Conservation (phyloP, 1,140 invertebrate genomes). For the Papilio polyxenes region DNA sequence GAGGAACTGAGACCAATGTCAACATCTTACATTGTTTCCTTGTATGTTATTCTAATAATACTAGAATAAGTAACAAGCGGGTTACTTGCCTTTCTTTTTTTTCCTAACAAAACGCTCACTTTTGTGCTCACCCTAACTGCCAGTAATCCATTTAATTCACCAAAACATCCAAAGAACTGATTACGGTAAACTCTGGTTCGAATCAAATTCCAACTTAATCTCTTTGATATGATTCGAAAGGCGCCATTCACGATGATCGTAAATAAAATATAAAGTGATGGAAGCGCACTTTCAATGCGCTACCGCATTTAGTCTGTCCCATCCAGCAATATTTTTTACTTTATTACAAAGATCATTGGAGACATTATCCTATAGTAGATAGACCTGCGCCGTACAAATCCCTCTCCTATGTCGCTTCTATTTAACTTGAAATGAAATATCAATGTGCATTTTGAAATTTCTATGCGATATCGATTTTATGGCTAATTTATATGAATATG, state of each 20-base stretch:
- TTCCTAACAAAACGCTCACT: background rate
- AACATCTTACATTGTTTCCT: no score
- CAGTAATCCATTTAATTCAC: slow-evolving; percentile 12
- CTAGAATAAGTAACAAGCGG: background rate
- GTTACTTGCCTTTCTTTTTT: background rate
- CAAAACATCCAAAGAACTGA: slow-evolving; percentile 1
- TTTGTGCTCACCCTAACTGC: background rate
- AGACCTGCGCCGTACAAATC: background rate
- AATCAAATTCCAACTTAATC: slow-evolving; percentile 56
- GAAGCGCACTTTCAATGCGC: slow-evolving; percentile 52
- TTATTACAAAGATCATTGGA: slow-evolving; percentile 21
- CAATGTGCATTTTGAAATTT: slow-evolving; percentile 8
- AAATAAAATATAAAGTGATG: slow-evolving; percentile 60
- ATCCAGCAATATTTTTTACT: slow-evolving; percentile 32
- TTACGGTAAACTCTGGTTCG: slow-evolving; percentile 44
- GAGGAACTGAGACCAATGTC: no score
- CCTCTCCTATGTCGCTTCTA: background rate
- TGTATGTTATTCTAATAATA: background rate
- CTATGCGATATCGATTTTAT: slow-evolving; percentile 16
- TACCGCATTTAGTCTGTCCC: slow-evolving; percentile 48
- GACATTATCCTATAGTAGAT: slow-evolving; percentile 18
- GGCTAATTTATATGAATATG: background rate
- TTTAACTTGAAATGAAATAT: slow-evolving; percentile 7
- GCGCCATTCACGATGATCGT: slow-evolving; percentile 55
- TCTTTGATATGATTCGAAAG: slow-evolving; percentile 58